These are phyloP conservation scores for Contarinia nasturtii DNA, from an alignment of 1,140 invertebrate genomes.

Conservation along the genomic window DNA sequence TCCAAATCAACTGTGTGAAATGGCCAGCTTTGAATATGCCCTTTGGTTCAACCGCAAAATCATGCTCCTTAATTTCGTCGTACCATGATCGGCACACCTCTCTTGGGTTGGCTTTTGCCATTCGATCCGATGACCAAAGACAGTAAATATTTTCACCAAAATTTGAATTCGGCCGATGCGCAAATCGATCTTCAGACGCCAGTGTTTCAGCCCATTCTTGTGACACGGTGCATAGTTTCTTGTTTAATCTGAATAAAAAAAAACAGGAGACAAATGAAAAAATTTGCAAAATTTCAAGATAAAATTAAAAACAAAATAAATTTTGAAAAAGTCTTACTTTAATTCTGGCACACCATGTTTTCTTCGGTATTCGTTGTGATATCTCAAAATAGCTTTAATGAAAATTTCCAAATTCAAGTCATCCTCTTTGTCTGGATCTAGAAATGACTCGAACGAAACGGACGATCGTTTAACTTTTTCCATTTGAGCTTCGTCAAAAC, in stretches of 20 bases:
- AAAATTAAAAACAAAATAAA: no score
- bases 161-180: conserved; percentile 36
- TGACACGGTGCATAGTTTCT: conserved; percentile 30
- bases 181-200: conserved; percentile 43
- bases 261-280: no score
- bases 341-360: conserved; percentile 48
- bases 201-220: conserved; percentile 62
- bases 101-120: conserved; percentile 36
- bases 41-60: conserved; percentile 35
- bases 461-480: conserved; percentile 2
- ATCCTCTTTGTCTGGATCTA: neutral
- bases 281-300: no score
- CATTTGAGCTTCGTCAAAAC: conserved; percentile 8
- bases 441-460: conserved; percentile 8
- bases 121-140: conserved; percentile 46
- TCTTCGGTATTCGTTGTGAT: conserved; percentile 59
- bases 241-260: conserved; percentile 26
- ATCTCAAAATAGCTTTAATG: conserved; percentile 28
- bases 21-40: conserved; percentile 26
- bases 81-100: conserved; percentile 51
- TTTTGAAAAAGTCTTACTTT: conserved; percentile 12
- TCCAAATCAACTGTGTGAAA: conserved; percentile 51
- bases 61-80: conserved; percentile 39
- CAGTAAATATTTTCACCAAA: conserved; percentile 39
- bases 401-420: neutral